Evolutionary conservation across 92 coral and sea anemone species (phyloP).

Genomic region (Actinostola sp.): DNA sequence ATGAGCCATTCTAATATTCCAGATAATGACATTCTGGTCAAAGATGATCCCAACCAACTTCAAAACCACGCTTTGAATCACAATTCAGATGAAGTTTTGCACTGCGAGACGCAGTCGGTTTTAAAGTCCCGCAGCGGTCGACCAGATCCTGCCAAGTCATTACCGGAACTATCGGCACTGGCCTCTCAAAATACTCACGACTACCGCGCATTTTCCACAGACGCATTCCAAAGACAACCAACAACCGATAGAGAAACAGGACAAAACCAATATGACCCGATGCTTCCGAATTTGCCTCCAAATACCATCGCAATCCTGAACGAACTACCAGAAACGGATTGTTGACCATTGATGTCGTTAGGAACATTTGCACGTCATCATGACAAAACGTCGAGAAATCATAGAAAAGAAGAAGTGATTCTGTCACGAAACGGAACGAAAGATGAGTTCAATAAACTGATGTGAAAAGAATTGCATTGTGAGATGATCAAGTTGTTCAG

Average conservation of each 20-base stretch:
- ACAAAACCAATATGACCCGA: not conserved
- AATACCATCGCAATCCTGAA: conserved; percentile 18
- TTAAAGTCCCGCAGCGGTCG: not conserved
- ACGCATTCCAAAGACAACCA: not conserved
- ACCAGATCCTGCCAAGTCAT: not conserved
- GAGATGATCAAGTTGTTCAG: too few relatives aligned
- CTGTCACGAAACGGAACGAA: too few relatives aligned
- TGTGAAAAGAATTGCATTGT: not conserved
- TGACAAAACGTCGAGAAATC: not conserved
- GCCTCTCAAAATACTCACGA: too few relatives aligned
- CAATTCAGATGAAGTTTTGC: not conserved
- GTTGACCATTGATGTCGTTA: conserved; percentile 4
- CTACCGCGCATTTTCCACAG: too few relatives aligned
- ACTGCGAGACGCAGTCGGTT: not conserved
- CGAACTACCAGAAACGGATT: conserved; percentile 18
- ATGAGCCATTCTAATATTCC: not conserved
- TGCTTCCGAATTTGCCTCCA: conserved; percentile 5
- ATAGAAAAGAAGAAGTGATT: not conserved
- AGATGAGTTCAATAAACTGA: too few relatives aligned
- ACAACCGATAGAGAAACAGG: not conserved
- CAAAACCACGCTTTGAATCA: not conserved
- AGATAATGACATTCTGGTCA: not conserved
- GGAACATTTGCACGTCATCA: not conserved
- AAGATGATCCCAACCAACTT: not conserved
- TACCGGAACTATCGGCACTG: too few relatives aligned